Conservation (phyloP, 2,113 vertebrate genomes). For the Syngnathus typhle region DNA sequence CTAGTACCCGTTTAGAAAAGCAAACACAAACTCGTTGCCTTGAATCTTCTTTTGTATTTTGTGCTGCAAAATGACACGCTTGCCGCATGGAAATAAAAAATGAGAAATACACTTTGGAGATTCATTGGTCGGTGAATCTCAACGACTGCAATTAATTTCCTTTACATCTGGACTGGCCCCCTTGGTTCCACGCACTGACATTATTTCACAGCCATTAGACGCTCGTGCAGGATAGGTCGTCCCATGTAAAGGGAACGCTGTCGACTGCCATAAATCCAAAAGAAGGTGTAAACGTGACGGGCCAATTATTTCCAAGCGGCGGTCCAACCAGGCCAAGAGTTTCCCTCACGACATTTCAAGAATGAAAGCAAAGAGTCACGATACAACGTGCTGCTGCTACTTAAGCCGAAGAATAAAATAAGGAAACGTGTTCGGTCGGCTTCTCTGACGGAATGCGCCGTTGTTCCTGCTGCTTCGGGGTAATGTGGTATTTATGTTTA, state of each 20-base stretch:
- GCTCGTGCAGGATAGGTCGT: slow-evolving; percentile 53
- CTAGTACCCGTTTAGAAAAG: background rate
- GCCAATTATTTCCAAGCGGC: slow-evolving; percentile 60
- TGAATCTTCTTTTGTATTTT: slow-evolving; percentile 29
- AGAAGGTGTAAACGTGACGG: slow-evolving; percentile 57
- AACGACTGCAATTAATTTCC: slow-evolving; percentile 67
- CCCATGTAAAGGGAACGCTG: slow-evolving; percentile 53
- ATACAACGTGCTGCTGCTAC: slow-evolving; percentile 1
- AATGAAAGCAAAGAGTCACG: slow-evolving; percentile 4
- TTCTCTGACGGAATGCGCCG: slow-evolving; percentile 34
- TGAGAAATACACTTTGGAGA: slow-evolving; percentile 38
- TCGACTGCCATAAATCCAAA: slow-evolving; percentile 55
- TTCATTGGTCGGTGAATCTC: slow-evolving; percentile 62
- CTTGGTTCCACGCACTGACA: slow-evolving; percentile 55
- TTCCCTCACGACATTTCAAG: slow-evolving; percentile 13
- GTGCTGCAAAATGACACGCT: slow-evolving; percentile 49
- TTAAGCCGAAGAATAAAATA: slow-evolving; percentile 47
- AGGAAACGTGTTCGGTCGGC: slow-evolving; percentile 29
- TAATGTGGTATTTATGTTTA: slow-evolving; percentile 55
- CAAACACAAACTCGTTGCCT: slow-evolving; percentile 13
- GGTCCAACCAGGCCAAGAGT: slow-evolving; percentile 16
- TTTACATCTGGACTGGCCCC: slow-evolving; percentile 57
- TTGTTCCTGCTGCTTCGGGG: slow-evolving; percentile 25
- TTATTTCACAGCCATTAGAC: slow-evolving; percentile 68
- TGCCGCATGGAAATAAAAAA: slow-evolving; percentile 21